Conservation (phyloP, 2,888 invertebrate species). For the Heteromurus nitidus region DNA sequence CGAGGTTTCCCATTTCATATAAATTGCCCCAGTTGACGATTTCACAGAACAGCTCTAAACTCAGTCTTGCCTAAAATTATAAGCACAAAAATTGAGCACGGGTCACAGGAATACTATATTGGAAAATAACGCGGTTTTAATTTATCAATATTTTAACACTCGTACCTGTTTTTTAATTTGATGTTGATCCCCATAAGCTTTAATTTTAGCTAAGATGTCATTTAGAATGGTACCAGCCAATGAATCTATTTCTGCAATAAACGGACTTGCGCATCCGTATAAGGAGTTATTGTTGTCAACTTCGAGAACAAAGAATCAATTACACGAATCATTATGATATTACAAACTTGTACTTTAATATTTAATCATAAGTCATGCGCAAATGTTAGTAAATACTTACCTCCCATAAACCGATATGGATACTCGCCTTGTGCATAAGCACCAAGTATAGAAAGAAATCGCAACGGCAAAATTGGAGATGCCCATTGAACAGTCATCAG, state of each 20-base stretch:
- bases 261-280: slow-evolving; percentile 92
- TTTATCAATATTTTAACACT: not conserved
- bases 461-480: slow-evolving; percentile 62
- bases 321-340: not conserved
- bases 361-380: not conserved
- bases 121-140: not conserved
- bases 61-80: slow-evolving; percentile 79
- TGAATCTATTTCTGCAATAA: slow-evolving; percentile 84
- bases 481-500: slow-evolving; percentile 67
- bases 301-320: slow-evolving; percentile 74
- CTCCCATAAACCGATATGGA: slow-evolving; percentile 89
- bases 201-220: slow-evolving; percentile 83
- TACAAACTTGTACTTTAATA: not conserved
- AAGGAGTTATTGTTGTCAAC: slow-evolving; percentile 95
- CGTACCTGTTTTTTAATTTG: slow-evolving; percentile 81
- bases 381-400: slow-evolving; percentile 76
- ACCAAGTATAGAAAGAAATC: slow-evolving; percentile 74
- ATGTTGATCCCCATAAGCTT: slow-evolving; percentile 81
- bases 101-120: too few relatives aligned
- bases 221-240: slow-evolving; percentile 82
- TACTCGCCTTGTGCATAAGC: slow-evolving; percentile 88
- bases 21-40: slow-evolving; percentile 76
- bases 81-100: too few relatives aligned
- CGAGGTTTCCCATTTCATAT: slow-evolving; percentile 81
- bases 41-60: slow-evolving; percentile 80